Conservation (phyloP, 2,797 vertebrate species). For the Poecilia wingei region DNA sequence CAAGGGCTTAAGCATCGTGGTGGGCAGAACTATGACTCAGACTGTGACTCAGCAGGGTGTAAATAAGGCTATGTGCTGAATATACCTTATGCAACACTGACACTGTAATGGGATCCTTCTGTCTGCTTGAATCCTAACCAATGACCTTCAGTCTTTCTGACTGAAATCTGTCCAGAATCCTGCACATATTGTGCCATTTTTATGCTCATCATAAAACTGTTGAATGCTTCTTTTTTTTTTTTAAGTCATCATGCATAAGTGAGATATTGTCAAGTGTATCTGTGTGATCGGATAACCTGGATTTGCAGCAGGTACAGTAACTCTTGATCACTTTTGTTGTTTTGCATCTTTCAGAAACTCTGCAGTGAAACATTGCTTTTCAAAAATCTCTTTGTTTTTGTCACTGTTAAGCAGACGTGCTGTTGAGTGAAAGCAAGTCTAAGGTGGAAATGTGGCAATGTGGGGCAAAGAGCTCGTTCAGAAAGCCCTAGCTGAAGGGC, state of each 20-base stretch:
- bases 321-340: neutral
- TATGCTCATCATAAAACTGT: neutral
- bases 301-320: neutral
- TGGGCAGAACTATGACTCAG: neutral
- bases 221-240: neutral
- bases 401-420: neutral
- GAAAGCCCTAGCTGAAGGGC: slow-evolving; percentile 4
- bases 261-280: neutral
- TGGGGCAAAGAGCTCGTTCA: neutral
- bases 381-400: neutral
- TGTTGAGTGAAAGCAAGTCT: neutral
- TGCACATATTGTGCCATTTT: neutral
- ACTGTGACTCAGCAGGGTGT: neutral
- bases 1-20: neutral
- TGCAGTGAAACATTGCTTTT: neutral
- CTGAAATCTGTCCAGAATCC: neutral
- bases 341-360: neutral
- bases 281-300: neutral
- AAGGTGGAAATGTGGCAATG: neutral
- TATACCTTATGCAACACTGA: neutral
- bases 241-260: neutral
- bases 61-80: neutral
- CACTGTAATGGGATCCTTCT: neutral
- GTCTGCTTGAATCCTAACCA: neutral
- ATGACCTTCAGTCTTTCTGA: neutral